Conservation (phyloP, 2,888 invertebrate species). For the Cyaniris semiargus region DNA sequence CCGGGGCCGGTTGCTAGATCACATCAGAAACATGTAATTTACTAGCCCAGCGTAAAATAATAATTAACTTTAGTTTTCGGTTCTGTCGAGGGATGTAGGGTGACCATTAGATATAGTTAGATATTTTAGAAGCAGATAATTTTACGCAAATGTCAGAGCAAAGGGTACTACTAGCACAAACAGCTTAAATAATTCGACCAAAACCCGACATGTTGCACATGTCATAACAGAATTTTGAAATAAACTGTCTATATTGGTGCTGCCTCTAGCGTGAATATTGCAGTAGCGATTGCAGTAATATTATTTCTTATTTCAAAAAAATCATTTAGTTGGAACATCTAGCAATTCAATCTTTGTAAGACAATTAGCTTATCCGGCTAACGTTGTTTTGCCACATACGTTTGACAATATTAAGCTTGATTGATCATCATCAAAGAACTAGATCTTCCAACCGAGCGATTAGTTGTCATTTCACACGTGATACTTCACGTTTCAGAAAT, state of each 20-base stretch:
- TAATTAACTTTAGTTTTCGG: conserved; percentile 65
- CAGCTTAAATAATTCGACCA: no score
- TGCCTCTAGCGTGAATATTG: no score
- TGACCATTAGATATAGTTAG: conserved; percentile 41
- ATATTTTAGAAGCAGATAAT: background rate
- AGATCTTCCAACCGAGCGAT: background rate
- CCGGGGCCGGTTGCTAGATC: conserved; percentile 45
- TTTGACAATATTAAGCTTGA: no score
- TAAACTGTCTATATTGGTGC: no score
- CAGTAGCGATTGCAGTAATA: no score
- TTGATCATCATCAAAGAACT: no score
- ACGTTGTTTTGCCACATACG: background rate
- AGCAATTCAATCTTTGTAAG: background rate
- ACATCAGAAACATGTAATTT: conserved; percentile 62
- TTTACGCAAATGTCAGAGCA: no score
- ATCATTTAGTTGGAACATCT: background rate
- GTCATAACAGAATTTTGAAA: no score
- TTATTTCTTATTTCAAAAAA: background rate
- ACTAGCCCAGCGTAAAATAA: conserved; percentile 66
- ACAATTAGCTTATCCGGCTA: background rate
- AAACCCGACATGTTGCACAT: no score
- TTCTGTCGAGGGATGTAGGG: conserved; percentile 52
- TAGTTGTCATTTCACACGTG: no score
- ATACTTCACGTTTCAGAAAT: no score
- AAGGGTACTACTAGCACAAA: no score